Base-by-base conservation (phyloP, 2,797 vertebrate species). In the Ictinia mississippiensis region DNA sequence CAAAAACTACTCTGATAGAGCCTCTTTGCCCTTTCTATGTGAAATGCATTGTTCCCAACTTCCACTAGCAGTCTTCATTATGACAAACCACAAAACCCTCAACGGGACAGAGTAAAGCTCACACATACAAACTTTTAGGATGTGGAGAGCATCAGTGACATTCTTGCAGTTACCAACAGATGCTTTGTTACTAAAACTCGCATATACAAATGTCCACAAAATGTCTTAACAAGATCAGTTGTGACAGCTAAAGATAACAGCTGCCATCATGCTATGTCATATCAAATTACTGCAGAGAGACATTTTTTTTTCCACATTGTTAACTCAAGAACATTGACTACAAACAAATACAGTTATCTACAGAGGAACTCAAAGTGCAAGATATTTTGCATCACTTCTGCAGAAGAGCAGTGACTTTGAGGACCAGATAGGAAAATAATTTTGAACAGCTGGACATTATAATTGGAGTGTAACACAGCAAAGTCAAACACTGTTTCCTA, bases 241-340 rank as follows among this genome's bases (percentile, higher is more conserved):
- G 87, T 98, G 98, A 98, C 98, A 98, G 97, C 90, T 96, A 88
- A 95, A 98, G 98, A 98, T 98, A 98, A 98, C 91, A 95, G 96
- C 82, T 93, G 96, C 95, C 89, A 86, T 66, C 86, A 75, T 89
- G 88, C 83, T 89, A 56, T 80, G 92, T 94, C 87, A 90, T 94
- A 90, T 95, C 97, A 89, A 63, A 95, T 97, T 90, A 95, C 95
- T 93, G 95, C 95, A 79, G 35, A 93, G 87, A 94, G 58, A 70
- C 82, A 6, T 20, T 73, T 80, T 93, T 90, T 95, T 86, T 61
- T 40, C 72, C 65, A 82, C 25, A 4, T 17, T 95, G 90, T 93
- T 96, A 97, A 97, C 96, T 95, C 93, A 90, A 95, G 96, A 97
- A 85, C 75, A 31, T 53, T 91, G 75, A 95, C 96, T 93, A 95